Base-by-base conservation (phyloP, 2,797 vertebrate species). In the Schizothorax lantsangensis region DNA sequence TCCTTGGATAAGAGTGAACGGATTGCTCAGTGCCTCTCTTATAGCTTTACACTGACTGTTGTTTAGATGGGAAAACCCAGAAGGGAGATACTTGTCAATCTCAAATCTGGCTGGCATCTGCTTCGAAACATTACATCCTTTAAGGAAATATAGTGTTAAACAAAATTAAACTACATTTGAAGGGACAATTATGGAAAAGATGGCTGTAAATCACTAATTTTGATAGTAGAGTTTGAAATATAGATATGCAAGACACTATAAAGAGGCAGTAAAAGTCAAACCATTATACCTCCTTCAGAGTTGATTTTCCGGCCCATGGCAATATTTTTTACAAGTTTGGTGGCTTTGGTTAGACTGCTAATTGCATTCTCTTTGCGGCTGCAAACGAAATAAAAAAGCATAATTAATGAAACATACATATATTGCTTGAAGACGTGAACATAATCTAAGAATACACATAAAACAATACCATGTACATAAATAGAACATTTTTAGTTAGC, bases 281-380 rank as follows among this genome's bases (percentile, higher is more conserved):
- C 3, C 43, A 7, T 62, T 69, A 66, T 81, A 89, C 85, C 74
- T 52, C 26, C 68, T 33, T 78, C 36, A 40, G 5, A 33, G 36
- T 47, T 64, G 5, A 81, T 74, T 21, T 81, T 83, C 0, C 23
- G 88, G 84, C 95, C 95, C 0, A 96, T 90, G 9, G 94, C 94
- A 0, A 97, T 96, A 54, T 87, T 90, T 92, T 88, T 89, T 19
- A 92, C 92, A 80, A 96, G 94, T 0, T 57, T 0, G 0, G 94
- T 95, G 0, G 96, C 94, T 0, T 40, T 0, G 1, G 68, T 14
- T n/a, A 97, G 93, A 6, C 0, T 59, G 9, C 33, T 81, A 57
- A 97, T 71, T 0, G 96, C 96, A n/a, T 88, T 90, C 33, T 97
- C 96, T 84, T 95, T 96, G 84, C 96, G 95, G 59, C 96, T 97